Conservation (phyloP, 1,140 invertebrate species). For the Colletes latitarsis region DNA sequence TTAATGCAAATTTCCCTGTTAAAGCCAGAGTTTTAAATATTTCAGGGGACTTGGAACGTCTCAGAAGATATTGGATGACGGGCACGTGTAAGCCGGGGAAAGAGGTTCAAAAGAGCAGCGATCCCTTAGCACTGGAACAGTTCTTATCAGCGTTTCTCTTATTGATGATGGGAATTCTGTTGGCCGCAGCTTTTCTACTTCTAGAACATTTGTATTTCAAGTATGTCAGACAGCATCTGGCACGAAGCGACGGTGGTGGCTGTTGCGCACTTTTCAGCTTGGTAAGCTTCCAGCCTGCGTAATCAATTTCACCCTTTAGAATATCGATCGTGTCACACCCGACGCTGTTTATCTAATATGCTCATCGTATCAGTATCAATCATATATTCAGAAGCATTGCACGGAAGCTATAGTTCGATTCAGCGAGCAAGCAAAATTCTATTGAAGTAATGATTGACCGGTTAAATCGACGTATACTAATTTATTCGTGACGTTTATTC, state of each 20-base stretch:
- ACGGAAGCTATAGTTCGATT: no score
- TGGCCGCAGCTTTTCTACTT: constrained; percentile 91
- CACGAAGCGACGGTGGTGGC: constrained; percentile 92
- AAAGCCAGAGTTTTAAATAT: constrained; percentile 6
- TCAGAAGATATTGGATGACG: constrained; percentile 98
- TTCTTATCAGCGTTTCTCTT: constrained; percentile 98
- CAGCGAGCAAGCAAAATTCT: no score
- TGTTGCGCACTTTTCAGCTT: constrained; percentile 96
- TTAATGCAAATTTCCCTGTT: neutral
- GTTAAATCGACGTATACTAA: no score
- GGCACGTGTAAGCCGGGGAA: constrained; percentile 97
- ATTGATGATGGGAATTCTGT: constrained; percentile 94
- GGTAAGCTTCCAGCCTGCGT: constrained; percentile 77
- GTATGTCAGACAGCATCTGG: constrained; percentile 92
- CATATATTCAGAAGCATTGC: no score
- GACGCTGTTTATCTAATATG: neutral
- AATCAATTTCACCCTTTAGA: neutral
- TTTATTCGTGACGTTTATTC: no score
- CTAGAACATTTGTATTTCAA: constrained; percentile 98
- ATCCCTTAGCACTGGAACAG: constrained; percentile 97
- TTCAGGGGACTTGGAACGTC: constrained; percentile 93
- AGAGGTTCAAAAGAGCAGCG: constrained; percentile 93
- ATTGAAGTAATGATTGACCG: no score
- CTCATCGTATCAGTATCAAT: no score
- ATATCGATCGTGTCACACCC: neutral